These are phyloP conservation scores for Atta colombica DNA, from an alignment of 1,140 invertebrate species.

Conservation along the genomic window DNA sequence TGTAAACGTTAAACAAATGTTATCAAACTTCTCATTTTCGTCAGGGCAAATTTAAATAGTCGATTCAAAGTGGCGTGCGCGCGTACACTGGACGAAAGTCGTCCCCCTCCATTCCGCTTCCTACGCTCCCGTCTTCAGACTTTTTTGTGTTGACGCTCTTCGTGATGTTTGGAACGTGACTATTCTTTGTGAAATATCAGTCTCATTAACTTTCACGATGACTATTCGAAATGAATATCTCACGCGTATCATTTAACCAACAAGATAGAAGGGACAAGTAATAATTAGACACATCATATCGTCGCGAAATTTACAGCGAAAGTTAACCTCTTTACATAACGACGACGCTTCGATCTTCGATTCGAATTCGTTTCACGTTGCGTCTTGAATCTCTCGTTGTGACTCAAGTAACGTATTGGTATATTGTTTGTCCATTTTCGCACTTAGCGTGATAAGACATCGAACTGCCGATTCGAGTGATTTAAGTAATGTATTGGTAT, in stretches of 20 bases:
- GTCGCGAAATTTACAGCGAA: background rate
- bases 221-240: background rate
- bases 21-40: too few relatives aligned
- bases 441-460: background rate
- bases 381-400: background rate
- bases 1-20: too few relatives aligned
- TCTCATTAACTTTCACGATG: background rate
- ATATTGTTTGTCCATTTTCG: background rate
- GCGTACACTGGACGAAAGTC: too few relatives aligned
- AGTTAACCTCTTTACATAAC: background rate
- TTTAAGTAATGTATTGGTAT: background rate
- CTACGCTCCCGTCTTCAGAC: too few relatives aligned
- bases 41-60: too few relatives aligned
- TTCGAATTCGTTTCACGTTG: background rate
- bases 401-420: background rate
- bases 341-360: background rate
- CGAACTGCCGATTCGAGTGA: background rate
- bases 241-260: background rate
- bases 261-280: background rate
- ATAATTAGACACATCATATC: background rate
- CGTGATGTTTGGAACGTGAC: too few relatives aligned
- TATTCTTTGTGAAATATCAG: background rate
- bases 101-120: too few relatives aligned
- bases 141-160: too few relatives aligned
- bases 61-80: too few relatives aligned